phyloP scores from a whole-genome alignment of 2,888 invertebrate genomes.

The Sisyra nigra region DNA sequence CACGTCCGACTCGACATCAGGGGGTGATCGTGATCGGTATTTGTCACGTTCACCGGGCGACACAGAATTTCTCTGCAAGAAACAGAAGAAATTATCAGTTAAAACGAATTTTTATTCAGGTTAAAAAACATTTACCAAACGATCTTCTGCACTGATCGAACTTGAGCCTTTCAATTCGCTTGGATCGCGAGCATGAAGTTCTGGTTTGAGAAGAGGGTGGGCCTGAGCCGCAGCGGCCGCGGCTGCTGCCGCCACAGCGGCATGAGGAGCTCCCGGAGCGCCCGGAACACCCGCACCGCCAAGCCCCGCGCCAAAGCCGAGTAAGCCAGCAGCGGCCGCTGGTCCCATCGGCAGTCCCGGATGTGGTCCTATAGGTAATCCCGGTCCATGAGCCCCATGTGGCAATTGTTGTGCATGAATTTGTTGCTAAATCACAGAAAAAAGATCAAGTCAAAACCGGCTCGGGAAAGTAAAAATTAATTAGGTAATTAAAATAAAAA shows the following conservation, averaged over 20 bases:
- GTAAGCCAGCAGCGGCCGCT: slow-evolving; percentile 20
- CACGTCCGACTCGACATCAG: slow-evolving; percentile 45
- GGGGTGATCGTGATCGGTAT: slow-evolving; percentile 65
- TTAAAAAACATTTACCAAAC: slow-evolving; percentile 22
- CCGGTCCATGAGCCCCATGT: slow-evolving; percentile 25
- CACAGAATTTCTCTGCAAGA: slow-evolving; percentile 64
- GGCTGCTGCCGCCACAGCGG: slow-evolving; percentile 17
- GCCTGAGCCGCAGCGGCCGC: slow-evolving; percentile 9
- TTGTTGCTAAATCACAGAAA: slow-evolving; percentile 22
- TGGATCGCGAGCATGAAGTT: slow-evolving; percentile 22
- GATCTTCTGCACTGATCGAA: slow-evolving; percentile 26
- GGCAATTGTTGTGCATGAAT: slow-evolving; percentile 28
- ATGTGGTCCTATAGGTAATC: slow-evolving; percentile 25
- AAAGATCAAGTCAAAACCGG: background rate
- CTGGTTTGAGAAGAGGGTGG: slow-evolving; percentile 25
- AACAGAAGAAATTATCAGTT: slow-evolving; percentile 7
- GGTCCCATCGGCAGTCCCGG: slow-evolving; percentile 24
- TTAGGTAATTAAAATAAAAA: too few species aligned
- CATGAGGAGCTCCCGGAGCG: slow-evolving; percentile 20
- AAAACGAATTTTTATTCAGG: background rate
- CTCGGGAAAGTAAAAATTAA: too few species aligned
- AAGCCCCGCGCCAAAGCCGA: slow-evolving; percentile 21
- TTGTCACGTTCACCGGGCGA: slow-evolving; percentile 73
- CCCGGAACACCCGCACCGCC: slow-evolving; percentile 17
- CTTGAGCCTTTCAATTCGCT: slow-evolving; percentile 17